Evolutionary conservation across 2,888 invertebrate species (phyloP), one percentile per base, ranked within the genome.

Genomic region (Oscheius sp.): DNA sequence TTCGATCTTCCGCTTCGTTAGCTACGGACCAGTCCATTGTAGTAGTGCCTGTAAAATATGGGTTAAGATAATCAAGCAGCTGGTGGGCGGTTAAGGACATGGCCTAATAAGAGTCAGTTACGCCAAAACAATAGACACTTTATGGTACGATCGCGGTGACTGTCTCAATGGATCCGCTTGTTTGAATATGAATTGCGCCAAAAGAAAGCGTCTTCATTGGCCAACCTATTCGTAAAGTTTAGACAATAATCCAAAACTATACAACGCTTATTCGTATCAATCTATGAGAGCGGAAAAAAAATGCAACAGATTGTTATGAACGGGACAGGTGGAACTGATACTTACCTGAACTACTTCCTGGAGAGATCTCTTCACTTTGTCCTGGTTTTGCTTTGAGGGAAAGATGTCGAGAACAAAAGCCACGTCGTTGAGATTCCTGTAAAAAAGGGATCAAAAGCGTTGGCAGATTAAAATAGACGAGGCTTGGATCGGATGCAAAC

Each of bases 341-440:
- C 35, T 35, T 41, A 79, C 79, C 81, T 72, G 74, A 25, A 46
- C 75, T 79, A 52, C 72, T 76, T 29, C 72, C 75, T 9, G 82
- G 80, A 2, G 82, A 79, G 16, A 63, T 75, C 55, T 77, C 68
- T 41, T 83, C 80, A 49, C 74, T 72, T 55, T 81, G 81, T 16
- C 78, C 80, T 9, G 81, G 81, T 71, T 85, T 85, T 43, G 87
- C 84, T 88, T 95, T 93, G 86, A 96, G 92, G 84, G 94, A 96
- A 84, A 98, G 92, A 91, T 99, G 98, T 68, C 98, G 91, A 25
- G 98, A 99, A 90, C 98, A 99, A 91, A 92, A 98, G 49, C 99
- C 98, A 83, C 96, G 92, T 49, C 98, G 92, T 90, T 99, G 98
- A 88, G 97, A 97, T 92, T 99, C 98, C 85, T 85, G 52, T 43